A percentile compares a stretch with the other conserved stretches of the same genome.
Evolutionary conservation across 2,113 vertebrate species (phyloP).

Genomic region (Xerus inauris): DNA sequence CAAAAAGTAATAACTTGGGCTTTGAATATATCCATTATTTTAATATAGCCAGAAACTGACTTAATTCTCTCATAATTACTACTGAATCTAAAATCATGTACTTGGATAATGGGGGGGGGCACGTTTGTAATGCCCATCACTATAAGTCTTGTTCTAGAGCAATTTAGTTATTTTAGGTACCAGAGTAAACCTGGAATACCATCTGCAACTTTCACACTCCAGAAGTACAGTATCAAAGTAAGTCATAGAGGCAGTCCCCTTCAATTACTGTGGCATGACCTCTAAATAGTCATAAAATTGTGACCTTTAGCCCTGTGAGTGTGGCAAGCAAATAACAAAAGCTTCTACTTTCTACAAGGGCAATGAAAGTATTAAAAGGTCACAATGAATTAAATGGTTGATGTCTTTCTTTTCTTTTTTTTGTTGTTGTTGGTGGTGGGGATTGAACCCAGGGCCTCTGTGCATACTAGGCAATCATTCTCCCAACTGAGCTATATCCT

Average conservation of each 20-base stretch:
- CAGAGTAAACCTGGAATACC: not conserved
- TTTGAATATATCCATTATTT: conserved; percentile 39
- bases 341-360: not conserved
- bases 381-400: not conserved
- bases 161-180: conserved; percentile 38
- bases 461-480: no score
- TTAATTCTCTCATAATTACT: conserved; percentile 49
- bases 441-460: no score
- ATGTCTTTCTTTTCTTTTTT: not conserved
- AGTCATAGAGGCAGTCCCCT: not conserved
- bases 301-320: not conserved
- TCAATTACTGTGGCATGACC: not conserved
- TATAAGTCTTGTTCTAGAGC: conserved; percentile 28
- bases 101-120: not conserved
- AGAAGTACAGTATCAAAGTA: conserved; percentile 28
- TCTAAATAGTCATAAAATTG: conserved; percentile 19
- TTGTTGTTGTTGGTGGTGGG: no score
- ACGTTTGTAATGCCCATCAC: not conserved
- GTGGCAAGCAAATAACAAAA: conserved; percentile 21
- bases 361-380: not conserved
- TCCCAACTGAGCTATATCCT: no score
- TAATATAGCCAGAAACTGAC: not conserved
- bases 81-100: not conserved
- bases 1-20: conserved; percentile 39
- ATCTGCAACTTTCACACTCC: conserved; percentile 23